These are phyloP conservation scores for Aspiorhynchus laticeps DNA, from an alignment of 2,113 vertebrate species.

Conservation along the genomic window DNA sequence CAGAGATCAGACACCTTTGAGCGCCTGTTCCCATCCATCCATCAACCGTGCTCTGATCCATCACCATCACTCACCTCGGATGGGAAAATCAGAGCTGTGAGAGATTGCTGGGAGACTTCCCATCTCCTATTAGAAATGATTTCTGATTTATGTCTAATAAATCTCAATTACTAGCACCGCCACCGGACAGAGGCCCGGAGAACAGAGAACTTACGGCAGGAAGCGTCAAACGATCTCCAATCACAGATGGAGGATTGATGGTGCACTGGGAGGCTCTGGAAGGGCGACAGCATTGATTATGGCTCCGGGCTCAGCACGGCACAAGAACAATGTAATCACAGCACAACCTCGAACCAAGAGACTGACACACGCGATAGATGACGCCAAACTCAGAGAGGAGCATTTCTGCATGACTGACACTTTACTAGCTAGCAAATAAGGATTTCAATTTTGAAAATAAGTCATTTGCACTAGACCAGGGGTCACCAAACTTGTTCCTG, in stretches of 20 bases:
- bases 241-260: slow-evolving; percentile 28
- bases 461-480: background rate
- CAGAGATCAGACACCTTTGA: background rate
- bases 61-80: slow-evolving; percentile 21
- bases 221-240: background rate
- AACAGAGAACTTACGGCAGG: background rate
- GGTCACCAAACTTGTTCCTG: too few relatives aligned
- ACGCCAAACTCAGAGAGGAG: background rate
- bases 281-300: slow-evolving; percentile 30
- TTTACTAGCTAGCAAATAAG: background rate
- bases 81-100: background rate
- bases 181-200: background rate
- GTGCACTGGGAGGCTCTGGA: background rate
- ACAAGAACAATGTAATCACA: slow-evolving; percentile 30
- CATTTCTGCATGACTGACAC: background rate
- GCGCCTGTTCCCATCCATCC: background rate
- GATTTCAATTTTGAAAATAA: background rate
- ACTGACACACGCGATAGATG: slow-evolving; percentile 7
- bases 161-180: slow-evolving; percentile 22
- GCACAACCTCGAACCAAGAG: background rate
- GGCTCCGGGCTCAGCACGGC: background rate
- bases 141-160: slow-evolving; percentile 18
- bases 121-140: slow-evolving; percentile 4
- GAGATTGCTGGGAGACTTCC: slow-evolving; percentile 5
- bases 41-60: background rate